phyloP scores from a whole-genome alignment of 2,797 vertebrate genomes.

The Alfaro cultratus region DNA sequence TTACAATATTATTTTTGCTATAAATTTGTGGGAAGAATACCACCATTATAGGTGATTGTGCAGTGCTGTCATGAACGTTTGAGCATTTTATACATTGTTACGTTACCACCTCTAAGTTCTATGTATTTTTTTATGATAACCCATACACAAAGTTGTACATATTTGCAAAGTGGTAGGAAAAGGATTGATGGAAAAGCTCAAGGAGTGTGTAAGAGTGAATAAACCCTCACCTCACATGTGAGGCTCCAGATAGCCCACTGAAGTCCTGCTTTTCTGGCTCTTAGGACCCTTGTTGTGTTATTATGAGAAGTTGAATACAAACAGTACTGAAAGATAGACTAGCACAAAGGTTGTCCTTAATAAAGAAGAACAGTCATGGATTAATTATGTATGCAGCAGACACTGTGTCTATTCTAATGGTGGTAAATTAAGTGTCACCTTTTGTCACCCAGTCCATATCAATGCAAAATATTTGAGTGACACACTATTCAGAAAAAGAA shows the following conservation, averaged over 20 bases:
- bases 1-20: constrained; percentile 13
- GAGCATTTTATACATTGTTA: neutral
- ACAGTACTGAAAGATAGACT: constrained; percentile 47
- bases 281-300: constrained; percentile 15
- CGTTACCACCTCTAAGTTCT: neutral
- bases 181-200: neutral
- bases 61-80: neutral
- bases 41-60: neutral
- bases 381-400: constrained; percentile 76
- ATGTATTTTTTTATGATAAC: neutral
- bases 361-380: constrained; percentile 54
- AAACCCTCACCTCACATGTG: constrained; percentile 16
- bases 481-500: constrained; percentile 39
- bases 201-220: neutral
- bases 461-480: constrained; percentile 34
- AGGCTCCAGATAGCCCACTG: constrained; percentile 19
- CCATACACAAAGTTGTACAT: neutral
- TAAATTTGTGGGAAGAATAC: constrained; percentile 5
- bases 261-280: constrained; percentile 5
- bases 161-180: neutral
- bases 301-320: constrained; percentile 33
- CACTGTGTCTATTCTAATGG: constrained; percentile 58
- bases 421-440: constrained; percentile 70
- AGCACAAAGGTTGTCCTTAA: constrained; percentile 40
- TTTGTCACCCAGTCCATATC: constrained; percentile 43